Evolutionary conservation across 1,140 invertebrate species (phyloP).

Genomic region (Pachypsylla venusta): DNA sequence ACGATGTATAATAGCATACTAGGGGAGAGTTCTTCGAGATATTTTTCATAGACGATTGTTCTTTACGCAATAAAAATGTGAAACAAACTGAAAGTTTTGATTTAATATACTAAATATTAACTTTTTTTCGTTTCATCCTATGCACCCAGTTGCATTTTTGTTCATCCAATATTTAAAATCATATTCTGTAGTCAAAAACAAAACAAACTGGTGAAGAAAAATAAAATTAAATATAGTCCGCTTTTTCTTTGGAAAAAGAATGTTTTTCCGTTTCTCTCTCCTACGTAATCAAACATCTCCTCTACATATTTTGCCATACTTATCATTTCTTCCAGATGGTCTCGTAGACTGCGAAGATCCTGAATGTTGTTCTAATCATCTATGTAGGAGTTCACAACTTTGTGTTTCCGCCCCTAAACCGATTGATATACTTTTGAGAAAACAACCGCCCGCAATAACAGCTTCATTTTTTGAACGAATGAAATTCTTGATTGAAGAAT

Average conservation of each 20-base stretch:
- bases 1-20: too few relatives aligned
- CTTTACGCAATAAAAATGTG: too few relatives aligned
- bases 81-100: too few relatives aligned
- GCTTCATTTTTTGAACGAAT: constrained; percentile 96
- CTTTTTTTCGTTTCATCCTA: too few relatives aligned
- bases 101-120: too few relatives aligned
- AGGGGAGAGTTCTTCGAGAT: too few relatives aligned
- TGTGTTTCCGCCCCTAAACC: constrained; percentile 86
- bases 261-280: neutral
- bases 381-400: constrained; percentile 69
- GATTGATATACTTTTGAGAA: constrained; percentile 79
- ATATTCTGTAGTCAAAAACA: too few relatives aligned
- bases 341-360: constrained; percentile 93
- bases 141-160: too few relatives aligned
- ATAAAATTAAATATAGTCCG: neutral
- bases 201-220: too few relatives aligned
- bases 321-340: constrained; percentile 63
- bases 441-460: constrained; percentile 87
- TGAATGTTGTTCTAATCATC: constrained; percentile 74
- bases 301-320: too few relatives aligned
- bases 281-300: neutral
- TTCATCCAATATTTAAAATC: too few relatives aligned
- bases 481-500: constrained; percentile 95
- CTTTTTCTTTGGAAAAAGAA: constrained; percentile 1
- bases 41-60: too few relatives aligned